phyloP scores from a whole-genome alignment of 2,113 vertebrate genomes.

The Polypterus bichir region DNA sequence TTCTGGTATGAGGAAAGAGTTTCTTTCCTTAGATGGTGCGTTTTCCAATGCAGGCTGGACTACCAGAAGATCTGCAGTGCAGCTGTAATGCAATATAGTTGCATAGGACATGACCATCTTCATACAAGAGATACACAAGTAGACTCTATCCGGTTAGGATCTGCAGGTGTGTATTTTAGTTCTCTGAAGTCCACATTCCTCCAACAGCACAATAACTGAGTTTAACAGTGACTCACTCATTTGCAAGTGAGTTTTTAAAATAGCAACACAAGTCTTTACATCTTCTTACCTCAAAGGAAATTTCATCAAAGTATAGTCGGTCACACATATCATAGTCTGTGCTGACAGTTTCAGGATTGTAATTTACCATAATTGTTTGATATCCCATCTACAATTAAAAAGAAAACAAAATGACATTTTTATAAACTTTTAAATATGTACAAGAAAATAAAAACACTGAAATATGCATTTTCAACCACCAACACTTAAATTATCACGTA shows the following conservation, averaged over 20 bases:
- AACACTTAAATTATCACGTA: background rate
- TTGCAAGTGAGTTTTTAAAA: background rate
- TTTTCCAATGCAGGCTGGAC: no score
- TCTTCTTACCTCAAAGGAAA: conserved; percentile 82
- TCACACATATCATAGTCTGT: conserved; percentile 97
- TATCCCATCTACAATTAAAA: conserved; percentile 71
- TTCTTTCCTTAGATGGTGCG: no score
- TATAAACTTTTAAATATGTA: background rate
- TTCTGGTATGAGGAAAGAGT: no score
- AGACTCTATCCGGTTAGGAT: no score
- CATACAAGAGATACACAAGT: no score
- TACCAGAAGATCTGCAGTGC: no score
- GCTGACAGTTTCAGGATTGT: conserved; percentile 94
- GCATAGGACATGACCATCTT: no score
- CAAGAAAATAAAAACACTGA: background rate
- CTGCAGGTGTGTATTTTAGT: no score
- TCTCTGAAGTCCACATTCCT: no score
- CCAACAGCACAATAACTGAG: no score
- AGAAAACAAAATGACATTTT: background rate
- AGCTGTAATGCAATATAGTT: no score
- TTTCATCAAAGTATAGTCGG: conserved; percentile 92
- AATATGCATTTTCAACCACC: background rate
- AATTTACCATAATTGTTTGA: conserved; percentile 98
- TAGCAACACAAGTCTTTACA: no score
- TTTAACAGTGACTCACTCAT: background rate